Evolutionary conservation across 2,113 vertebrate genomes (phyloP).

Genomic region (Atherinomorus stipes): DNA sequence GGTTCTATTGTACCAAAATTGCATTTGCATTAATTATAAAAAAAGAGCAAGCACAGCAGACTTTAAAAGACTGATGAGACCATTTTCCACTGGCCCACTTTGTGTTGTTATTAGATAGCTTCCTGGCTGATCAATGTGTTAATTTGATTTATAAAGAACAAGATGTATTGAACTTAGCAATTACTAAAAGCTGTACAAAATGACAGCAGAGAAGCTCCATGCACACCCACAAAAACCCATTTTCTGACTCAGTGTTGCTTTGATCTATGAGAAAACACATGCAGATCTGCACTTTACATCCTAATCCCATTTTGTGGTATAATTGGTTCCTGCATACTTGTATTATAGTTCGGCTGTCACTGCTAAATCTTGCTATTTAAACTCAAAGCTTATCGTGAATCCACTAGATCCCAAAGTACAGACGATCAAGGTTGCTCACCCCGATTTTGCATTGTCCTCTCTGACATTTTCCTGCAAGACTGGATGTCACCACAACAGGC

Average conservation of each 20-base stretch:
- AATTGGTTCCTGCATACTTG: constrained; percentile 20
- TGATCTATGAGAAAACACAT: constrained; percentile 54
- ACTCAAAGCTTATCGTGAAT: constrained; percentile 19
- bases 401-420: constrained; percentile 19
- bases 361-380: constrained; percentile 23
- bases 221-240: constrained; percentile 47
- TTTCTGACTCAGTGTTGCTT: constrained; percentile 48
- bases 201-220: constrained; percentile 51
- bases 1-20: constrained; percentile 28
- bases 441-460: constrained; percentile 21
- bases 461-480: constrained; percentile 14
- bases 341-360: constrained; percentile 30
- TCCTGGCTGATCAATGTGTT: constrained; percentile 73
- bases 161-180: constrained; percentile 71
- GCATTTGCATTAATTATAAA: constrained; percentile 47
- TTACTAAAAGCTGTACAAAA: constrained; percentile 60
- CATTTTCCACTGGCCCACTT: constrained; percentile 53
- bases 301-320: constrained; percentile 55
- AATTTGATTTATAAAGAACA: constrained; percentile 78
- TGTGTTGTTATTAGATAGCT: constrained; percentile 65
- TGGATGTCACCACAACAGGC: not conserved
- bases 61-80: constrained; percentile 63
- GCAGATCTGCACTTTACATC: constrained; percentile 37
- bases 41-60: constrained; percentile 57
- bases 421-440: constrained; percentile 26